Conservation (phyloP, 1,140 invertebrate species). For the Oppia nitens region DNA sequence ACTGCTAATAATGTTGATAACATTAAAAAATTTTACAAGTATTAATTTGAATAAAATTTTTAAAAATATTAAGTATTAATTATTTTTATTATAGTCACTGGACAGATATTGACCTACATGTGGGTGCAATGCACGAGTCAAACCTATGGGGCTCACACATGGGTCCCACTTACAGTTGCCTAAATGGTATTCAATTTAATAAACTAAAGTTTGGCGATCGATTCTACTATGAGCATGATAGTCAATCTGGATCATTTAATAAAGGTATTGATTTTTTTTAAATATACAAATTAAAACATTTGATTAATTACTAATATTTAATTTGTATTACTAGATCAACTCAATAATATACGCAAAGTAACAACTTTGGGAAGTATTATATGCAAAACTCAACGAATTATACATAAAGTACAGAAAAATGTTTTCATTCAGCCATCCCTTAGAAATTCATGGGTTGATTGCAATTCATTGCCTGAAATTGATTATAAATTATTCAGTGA, state of each 20-base stretch:
- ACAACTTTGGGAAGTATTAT: too few species aligned
- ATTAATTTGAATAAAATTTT: not conserved
- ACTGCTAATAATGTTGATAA: slow-evolving; percentile 5
- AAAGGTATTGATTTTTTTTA: not conserved
- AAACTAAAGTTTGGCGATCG: slow-evolving; percentile 24
- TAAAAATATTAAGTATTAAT: slow-evolving; percentile 34
- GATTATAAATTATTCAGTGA: too few species aligned
- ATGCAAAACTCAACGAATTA: too few species aligned
- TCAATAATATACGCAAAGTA: too few species aligned
- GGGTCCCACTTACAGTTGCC: slow-evolving; percentile 21
- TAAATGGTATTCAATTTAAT: slow-evolving; percentile 24
- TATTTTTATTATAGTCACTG: slow-evolving; percentile 45
- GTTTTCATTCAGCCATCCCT: too few species aligned
- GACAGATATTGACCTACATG: slow-evolving; percentile 33
- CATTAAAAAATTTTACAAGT: slow-evolving; percentile 11
- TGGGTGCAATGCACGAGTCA: slow-evolving; percentile 28
- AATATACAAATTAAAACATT: too few species aligned
- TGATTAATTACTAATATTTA: too few species aligned
- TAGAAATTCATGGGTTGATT: too few species aligned
- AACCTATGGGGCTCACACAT: slow-evolving; percentile 24
- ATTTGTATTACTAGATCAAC: too few species aligned
- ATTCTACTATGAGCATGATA: slow-evolving; percentile 31
- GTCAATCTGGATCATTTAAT: slow-evolving; percentile 33
- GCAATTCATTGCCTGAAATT: too few species aligned
- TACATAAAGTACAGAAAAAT: too few species aligned